Base-by-base conservation (phyloP, 1,140 invertebrate species). In the Leptinotarsa defecta region DNA sequence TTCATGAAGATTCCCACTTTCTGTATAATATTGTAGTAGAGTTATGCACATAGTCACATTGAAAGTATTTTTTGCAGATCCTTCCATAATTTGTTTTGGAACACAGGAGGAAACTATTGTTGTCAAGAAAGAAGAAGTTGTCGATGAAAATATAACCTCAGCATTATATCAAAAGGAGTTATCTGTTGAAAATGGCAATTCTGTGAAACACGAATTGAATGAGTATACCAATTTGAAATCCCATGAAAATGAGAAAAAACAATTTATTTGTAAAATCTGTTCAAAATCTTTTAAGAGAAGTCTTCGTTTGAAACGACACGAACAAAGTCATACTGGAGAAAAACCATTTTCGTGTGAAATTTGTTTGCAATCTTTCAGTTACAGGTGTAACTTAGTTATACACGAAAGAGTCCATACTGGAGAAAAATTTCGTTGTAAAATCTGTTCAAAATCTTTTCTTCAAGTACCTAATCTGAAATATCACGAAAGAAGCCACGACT, bases 401-500 rank as follows among this genome's bases (percentile, higher is more conserved):
- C 68, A 70, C 2, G 19, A 43, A 22, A 70, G n/a, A 48, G 11
- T 17, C 22, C 68, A 70, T 22, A 70, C 68, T 17, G 68, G 68
- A 48, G 68, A 70, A 52, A 70, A 20, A 52, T 52, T 70, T 11
- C 5, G 17, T 5, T 70, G 68, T 48, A 48, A 48, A 70, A 13
- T 19, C 17, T 70, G 68, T 48, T 20, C n/a, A 20, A 70, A 70
- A 52, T 15, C 20, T 5, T 70, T 43, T 52, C 13, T 22, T 22
- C 17, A 13, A n/a, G n/a, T 43, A 15, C 15, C 4, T 11, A 48
- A 22, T 49, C 22, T 70, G 11, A 17, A 70, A 48, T 22, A 17
- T 17, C 68, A 70, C 15, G 43, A 57, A 57, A 17, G 5, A 34
- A 70, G 22, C 6, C n/a, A 27, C 19, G 6, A 68, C n/a, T 0